Evolutionary conservation across 1,140 invertebrate genomes (phyloP).

Genomic region (Pseudomyrmex pallidus): DNA sequence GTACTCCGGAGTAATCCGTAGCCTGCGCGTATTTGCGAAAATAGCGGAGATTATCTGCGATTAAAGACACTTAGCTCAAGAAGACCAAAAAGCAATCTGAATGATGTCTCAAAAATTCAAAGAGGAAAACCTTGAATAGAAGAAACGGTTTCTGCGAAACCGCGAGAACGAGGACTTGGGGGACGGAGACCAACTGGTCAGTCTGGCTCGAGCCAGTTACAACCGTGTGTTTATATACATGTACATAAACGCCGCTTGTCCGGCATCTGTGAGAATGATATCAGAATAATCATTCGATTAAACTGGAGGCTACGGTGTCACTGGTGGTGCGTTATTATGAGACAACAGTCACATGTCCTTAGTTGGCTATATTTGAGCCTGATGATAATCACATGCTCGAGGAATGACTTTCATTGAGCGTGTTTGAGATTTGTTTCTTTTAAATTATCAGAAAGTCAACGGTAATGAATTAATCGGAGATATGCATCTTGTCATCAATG

Average conservation of each 20-base stretch:
- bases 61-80: conserved; percentile 24
- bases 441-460: no score
- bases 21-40: conserved; percentile 22
- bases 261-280: conserved; percentile 78
- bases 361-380: conserved; percentile 57
- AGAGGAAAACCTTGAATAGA: conserved; percentile 9
- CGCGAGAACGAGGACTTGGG: conserved; percentile 23
- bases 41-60: conserved; percentile 23
- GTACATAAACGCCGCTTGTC: conserved; percentile 41
- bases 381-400: conserved; percentile 5
- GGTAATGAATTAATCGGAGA: no score
- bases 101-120: conserved; percentile 30
- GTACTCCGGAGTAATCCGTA: not conserved
- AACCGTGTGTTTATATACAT: conserved; percentile 27
- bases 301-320: conserved; percentile 76
- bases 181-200: conserved; percentile 8
- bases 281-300: conserved; percentile 82
- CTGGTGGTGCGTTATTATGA: conserved; percentile 70
- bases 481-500: no score
- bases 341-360: conserved; percentile 56
- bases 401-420: not conserved
- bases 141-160: conserved; percentile 14
- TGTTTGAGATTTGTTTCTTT: not conserved
- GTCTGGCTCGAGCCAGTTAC: conserved; percentile 58
- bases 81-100: conserved; percentile 33